These are phyloP conservation scores for Colius striatus DNA, from an alignment of 2,113 vertebrate species.

Conservation along the genomic window DNA sequence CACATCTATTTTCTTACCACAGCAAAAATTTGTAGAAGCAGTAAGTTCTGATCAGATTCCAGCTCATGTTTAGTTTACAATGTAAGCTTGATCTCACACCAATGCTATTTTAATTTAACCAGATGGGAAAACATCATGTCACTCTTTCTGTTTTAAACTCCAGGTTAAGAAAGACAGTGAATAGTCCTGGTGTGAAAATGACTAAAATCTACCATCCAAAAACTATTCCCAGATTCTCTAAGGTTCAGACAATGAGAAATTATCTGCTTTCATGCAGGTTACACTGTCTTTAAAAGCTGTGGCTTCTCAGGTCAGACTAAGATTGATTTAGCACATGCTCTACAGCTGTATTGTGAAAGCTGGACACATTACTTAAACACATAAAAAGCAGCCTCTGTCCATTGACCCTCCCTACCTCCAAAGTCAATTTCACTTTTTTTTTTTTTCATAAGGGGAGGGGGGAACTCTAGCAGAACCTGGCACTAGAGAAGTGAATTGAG, in stretches of 20 bases:
- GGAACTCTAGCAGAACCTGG: background rate
- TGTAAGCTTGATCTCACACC: conserved; percentile 62
- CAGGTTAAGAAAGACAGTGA: conserved; percentile 16
- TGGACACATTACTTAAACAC: background rate
- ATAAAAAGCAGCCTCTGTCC: background rate
- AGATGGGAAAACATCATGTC: conserved; percentile 35
- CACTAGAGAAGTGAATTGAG: background rate
- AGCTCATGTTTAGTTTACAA: conserved; percentile 22
- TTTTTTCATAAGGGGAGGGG: accelerated
- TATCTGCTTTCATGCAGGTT: background rate
- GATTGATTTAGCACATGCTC: background rate
- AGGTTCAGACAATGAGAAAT: background rate
- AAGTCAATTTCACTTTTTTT: background rate
- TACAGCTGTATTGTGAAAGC: background rate
- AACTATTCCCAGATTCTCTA: background rate
- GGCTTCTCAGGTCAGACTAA: background rate
- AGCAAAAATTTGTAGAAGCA: conserved; percentile 8
- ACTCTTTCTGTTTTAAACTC: conserved; percentile 39
- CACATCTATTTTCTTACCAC: background rate
- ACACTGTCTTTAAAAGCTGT: background rate
- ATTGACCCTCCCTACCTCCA: background rate
- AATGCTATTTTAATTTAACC: conserved; percentile 59
- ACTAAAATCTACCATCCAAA: background rate
- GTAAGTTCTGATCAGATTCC: conserved; percentile 31
- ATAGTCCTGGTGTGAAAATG: background rate